Evolutionary conservation across 2,888 invertebrate species (phyloP).

Genomic region (Aspidiotus rigidus): DNA sequence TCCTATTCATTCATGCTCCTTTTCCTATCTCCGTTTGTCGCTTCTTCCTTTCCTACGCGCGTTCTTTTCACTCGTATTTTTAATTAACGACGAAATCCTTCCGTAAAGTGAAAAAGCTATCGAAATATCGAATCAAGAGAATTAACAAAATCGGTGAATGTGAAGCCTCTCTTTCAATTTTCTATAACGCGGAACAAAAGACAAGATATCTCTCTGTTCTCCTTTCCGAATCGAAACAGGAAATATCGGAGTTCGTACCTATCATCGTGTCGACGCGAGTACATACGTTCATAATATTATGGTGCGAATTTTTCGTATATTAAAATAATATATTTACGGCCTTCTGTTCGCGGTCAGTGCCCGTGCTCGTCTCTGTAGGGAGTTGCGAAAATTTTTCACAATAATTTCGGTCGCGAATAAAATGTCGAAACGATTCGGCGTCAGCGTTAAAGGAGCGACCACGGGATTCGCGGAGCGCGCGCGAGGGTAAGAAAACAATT

Average conservation of each 20-base stretch:
- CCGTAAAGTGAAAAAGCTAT: background rate
- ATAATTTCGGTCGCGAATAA: background rate
- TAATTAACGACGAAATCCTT: background rate
- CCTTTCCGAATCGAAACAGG: too few species aligned
- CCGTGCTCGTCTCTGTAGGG: background rate
- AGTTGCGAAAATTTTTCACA: background rate
- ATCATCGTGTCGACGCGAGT: too few species aligned
- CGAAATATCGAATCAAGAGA: slow-evolving; percentile 2
- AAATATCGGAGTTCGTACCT: too few species aligned
- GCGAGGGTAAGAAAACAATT: slow-evolving; percentile 2
- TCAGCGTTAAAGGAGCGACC: background rate
- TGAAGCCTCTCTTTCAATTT: background rate
- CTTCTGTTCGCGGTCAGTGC: too few species aligned
- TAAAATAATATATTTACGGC: too few species aligned
- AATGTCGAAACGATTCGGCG: background rate
- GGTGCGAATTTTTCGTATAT: background rate
- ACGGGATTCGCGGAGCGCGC: background rate
- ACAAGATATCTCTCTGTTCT: too few species aligned
- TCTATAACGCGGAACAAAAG: too few species aligned
- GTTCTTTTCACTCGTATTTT: background rate
- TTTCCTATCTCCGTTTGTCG: too few species aligned
- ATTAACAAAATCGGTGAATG: background rate
- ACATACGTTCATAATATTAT: background rate
- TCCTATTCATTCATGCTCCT: background rate
- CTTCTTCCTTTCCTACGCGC: background rate